These are phyloP conservation scores for Micronycteris hirsuta DNA, from an alignment of 2,113 vertebrate species.

Conservation along the genomic window DNA sequence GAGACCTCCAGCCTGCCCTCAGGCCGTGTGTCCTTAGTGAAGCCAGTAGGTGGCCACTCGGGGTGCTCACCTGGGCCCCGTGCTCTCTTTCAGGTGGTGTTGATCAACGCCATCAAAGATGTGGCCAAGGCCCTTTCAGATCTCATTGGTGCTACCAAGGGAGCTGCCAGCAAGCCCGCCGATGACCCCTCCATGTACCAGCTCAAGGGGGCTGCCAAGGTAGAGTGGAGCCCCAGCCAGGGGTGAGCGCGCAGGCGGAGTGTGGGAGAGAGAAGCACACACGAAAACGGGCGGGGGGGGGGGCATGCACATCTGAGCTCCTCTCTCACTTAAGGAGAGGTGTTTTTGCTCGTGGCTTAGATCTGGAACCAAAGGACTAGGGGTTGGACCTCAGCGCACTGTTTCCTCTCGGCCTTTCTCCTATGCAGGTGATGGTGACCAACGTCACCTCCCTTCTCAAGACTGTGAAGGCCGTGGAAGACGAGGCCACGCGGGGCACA, in stretches of 20 bases:
- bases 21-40: fast-evolving
- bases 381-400: not conserved
- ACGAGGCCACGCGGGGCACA: slow-evolving; percentile 97
- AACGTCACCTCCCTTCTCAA: slow-evolving; percentile 98
- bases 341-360: not conserved
- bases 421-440: slow-evolving; percentile 96
- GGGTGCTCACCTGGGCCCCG: fast-evolving
- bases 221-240: slow-evolving; percentile 55
- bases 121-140: slow-evolving; percentile 98
- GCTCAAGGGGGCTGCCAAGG: slow-evolving; percentile 98
- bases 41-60: not conserved
- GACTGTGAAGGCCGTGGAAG: slow-evolving; percentile 99
- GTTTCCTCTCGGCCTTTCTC: not conserved
- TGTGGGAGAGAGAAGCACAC: not conserved
- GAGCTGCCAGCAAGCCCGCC: slow-evolving; percentile 94
- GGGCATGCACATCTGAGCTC: not conserved
- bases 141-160: slow-evolving; percentile 97
- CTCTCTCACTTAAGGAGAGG: not conserved
- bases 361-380: not conserved
- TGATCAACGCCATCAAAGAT: slow-evolving; percentile 98
- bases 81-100: slow-evolving; percentile 88
- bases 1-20: not conserved
- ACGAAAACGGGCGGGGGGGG: too few species aligned
- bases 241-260: not conserved
- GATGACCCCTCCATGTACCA: slow-evolving; percentile 99